A percentile compares a stretch with the other conserved stretches of the same genome.
phyloP scores from a whole-genome alignment of 2,888 invertebrate genomes.

The Chloroclystis v-ata region DNA sequence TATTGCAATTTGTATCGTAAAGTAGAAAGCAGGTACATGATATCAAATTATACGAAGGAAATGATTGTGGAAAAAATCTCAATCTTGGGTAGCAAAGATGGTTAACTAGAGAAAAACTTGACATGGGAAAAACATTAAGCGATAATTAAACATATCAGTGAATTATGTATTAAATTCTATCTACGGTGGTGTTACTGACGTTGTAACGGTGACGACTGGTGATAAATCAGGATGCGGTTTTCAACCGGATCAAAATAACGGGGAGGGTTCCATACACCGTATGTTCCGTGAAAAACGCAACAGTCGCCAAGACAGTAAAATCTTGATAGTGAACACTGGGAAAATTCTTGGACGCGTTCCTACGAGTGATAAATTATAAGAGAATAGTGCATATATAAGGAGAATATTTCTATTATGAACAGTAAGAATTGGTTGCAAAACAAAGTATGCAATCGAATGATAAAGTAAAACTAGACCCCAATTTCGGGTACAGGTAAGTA shows the following conservation, averaged over 20 bases:
- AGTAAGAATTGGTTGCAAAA: constrained; percentile 21
- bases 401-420: constrained; percentile 12
- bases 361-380: constrained; percentile 10
- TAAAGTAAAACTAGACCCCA: constrained; percentile 25
- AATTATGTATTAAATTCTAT: too few species aligned
- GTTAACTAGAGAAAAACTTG: too few species aligned
- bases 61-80: not conserved
- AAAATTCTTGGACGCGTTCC: constrained; percentile 17
- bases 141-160: not conserved
- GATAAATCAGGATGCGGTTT: constrained; percentile 26
- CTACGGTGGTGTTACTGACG: too few species aligned
- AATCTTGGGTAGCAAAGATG: not conserved
- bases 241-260: constrained; percentile 35
- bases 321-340: constrained; percentile 21
- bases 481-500: constrained; percentile 46
- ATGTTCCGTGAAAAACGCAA: constrained; percentile 35
- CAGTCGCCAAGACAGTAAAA: constrained; percentile 23
- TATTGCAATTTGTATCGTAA: constrained; percentile 13
- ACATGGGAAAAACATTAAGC: too few species aligned
- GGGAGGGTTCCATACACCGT: constrained; percentile 27
- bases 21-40: constrained; percentile 14
- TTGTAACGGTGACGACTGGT: too few species aligned
- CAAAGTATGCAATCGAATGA: constrained; percentile 25
- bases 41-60: constrained; percentile 10
- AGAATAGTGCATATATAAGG: constrained; percentile 15